Evolutionary conservation across 2,888 invertebrate species (phyloP), one percentile per base, ranked within the genome.

Genomic region (Cheilosia urbana): DNA sequence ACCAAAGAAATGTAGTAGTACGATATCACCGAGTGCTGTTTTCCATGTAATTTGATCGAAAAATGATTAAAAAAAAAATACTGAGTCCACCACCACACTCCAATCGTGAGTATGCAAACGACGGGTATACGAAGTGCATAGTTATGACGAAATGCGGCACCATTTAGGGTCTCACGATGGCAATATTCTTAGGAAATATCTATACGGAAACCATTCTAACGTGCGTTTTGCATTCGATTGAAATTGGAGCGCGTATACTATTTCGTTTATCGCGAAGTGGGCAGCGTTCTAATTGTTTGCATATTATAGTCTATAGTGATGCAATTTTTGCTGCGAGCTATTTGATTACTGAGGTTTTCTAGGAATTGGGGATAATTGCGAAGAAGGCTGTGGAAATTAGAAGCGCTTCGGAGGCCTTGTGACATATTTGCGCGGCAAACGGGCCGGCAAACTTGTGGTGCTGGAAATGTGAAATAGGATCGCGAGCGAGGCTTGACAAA

Each of bases 1-100:
- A 51, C n/a, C 15, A 47, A 57, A 65, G 34, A 60, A 58, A 37
- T 17, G 19, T 11, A 51, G 68, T 62, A 40, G 30, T 51, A 15
- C 15, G 60, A 58, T 62, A 51, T 30, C 40, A 15, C 30, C 62
- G 42, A 68, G 51, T 60, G 68, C 27, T 66, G 65, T 58, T 60
- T 69, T 68, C 47, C 53, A 69, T 78, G 78, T 78, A 78, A 78
- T 66, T 71, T 40, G 78, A 78, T 78, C 71, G 78, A 63, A 49
- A 60, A 62, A 19, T 71, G 62, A 78, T 77, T 27, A 27, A 27
- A 34, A 60, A 58, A 63, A 47, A 45, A 53, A 55, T 6, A 7
- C 21, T 9, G 13, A 2, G 24, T 45, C 11, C 53, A 49, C 27
- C 42, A 37, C 5, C 49, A 37, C 49, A 34, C 24, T 19, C 19